Evolutionary conservation across 2,113 vertebrate species (phyloP).

Genomic region (Psettodes erumei): DNA sequence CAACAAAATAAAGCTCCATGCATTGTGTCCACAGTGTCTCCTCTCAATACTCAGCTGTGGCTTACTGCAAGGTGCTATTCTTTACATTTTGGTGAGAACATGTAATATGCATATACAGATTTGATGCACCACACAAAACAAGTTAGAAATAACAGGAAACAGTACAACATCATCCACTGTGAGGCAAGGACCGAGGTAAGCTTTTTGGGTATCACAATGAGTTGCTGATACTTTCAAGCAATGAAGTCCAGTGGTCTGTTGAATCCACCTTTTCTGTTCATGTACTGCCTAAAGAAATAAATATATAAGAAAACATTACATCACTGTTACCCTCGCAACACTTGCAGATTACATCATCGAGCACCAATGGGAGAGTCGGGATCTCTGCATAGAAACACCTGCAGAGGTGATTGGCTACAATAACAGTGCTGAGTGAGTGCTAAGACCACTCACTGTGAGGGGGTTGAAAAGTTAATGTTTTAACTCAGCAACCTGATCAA

Average conservation of each 20-base stretch:
- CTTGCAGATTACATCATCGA: constrained; percentile 83
- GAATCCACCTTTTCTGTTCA: constrained; percentile 99
- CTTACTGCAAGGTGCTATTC: constrained; percentile 17
- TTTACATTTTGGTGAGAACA: constrained; percentile 32
- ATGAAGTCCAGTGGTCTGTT: constrained; percentile 99
- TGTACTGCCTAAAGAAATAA: constrained; percentile 91
- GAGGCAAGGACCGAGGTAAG: background rate
- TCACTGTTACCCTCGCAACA: constrained; percentile 81
- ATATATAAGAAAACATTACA: constrained; percentile 82
- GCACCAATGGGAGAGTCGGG: constrained; percentile 79
- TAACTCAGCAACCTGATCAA: constrained; percentile 12
- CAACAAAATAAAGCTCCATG: constrained; percentile 12
- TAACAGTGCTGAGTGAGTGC: constrained; percentile 46
- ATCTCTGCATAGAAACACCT: constrained; percentile 81
- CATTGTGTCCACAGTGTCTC: background rate
- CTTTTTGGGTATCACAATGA: background rate
- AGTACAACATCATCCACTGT: background rate
- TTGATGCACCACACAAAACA: constrained; percentile 26
- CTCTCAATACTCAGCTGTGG: background rate
- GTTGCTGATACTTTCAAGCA: constrained; percentile 81
- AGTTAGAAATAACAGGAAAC: constrained; percentile 15
- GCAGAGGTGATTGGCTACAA: constrained; percentile 80
- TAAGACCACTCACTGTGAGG: constrained; percentile 17
- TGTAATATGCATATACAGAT: constrained; percentile 20
- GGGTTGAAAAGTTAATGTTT: constrained; percentile 37